These are phyloP conservation scores for Agrochola lota DNA, from an alignment of 2,888 invertebrate species.

Conservation along the genomic window DNA sequence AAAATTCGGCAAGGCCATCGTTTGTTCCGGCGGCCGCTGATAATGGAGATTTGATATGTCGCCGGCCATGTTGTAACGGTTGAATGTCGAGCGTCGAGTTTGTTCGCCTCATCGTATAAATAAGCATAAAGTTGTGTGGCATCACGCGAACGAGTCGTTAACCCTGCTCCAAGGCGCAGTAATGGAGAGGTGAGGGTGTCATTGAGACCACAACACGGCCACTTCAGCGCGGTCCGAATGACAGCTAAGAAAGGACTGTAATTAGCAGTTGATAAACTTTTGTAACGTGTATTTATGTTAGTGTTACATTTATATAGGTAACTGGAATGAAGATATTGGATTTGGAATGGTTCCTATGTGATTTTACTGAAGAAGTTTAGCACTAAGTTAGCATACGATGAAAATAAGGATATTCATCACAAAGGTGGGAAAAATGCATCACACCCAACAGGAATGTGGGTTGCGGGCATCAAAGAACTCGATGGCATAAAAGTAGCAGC, in stretches of 20 bases:
- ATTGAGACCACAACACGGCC: constrained; percentile 83
- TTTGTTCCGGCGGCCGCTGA: constrained; percentile 73
- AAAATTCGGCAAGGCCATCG: constrained; percentile 64
- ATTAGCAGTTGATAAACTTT: constrained; percentile 76
- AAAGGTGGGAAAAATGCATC: neutral
- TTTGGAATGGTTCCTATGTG: neutral
- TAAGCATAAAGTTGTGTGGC: constrained; percentile 85
- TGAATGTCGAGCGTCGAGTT: constrained; percentile 82
- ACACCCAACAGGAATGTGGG: too few species aligned
- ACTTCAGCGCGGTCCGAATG: constrained; percentile 77
- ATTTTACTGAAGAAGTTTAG: neutral
- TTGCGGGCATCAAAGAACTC: neutral
- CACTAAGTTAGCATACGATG: neutral
- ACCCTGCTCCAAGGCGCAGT: constrained; percentile 83
- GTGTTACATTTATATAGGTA: constrained; percentile 35
- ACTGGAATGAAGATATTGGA: constrained; percentile 8
- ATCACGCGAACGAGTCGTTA: constrained; percentile 89
- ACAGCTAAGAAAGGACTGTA: constrained; percentile 79
- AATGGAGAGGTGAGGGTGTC: constrained; percentile 87
- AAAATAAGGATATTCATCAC: neutral
- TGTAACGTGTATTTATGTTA: constrained; percentile 47
- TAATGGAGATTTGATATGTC: constrained; percentile 89
- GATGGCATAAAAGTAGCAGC: too few species aligned
- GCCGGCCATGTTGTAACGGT: constrained; percentile 80
- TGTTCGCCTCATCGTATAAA: constrained; percentile 86